Conservation (phyloP, 2,113 vertebrate genomes). For the Clinocottus analis region DNA sequence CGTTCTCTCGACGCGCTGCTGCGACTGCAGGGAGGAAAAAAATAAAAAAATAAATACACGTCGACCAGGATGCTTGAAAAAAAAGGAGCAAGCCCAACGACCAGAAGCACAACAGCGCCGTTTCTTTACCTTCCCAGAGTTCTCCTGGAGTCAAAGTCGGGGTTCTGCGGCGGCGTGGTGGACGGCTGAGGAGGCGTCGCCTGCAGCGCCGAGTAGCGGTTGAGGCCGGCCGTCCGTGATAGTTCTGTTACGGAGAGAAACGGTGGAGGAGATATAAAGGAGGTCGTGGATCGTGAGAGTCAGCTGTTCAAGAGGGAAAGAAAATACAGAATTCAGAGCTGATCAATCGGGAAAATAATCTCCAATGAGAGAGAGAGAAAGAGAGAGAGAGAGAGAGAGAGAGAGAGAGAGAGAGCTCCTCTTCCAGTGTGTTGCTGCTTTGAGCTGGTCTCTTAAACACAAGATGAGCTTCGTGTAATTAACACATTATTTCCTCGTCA, state of each 20-base stretch:
- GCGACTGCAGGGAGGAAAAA: slow-evolving; percentile 60
- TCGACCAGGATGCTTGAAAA: neutral
- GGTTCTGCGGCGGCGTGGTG: slow-evolving; percentile 81
- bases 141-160: slow-evolving; percentile 90
- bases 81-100: neutral
- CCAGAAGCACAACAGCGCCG: neutral
- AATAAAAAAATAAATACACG: neutral
- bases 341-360: neutral
- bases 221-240: slow-evolving; percentile 90
- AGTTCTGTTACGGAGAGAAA: slow-evolving; percentile 82
- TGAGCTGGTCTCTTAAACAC: neutral
- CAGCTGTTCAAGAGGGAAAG: neutral
- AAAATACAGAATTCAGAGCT: neutral
- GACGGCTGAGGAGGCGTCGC: slow-evolving; percentile 81
- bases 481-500: neutral
- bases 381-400: neutral
- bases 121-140: slow-evolving; percentile 87
- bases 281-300: neutral
- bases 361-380: neutral
- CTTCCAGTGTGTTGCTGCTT: neutral
- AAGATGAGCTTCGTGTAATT: neutral
- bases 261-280: neutral
- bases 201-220: slow-evolving; percentile 96
- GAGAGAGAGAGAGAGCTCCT: neutral
- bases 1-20: slow-evolving; percentile 89